Evolutionary conservation across 1,140 invertebrate species (phyloP).

Genomic region (Brachionus paranguensis): DNA sequence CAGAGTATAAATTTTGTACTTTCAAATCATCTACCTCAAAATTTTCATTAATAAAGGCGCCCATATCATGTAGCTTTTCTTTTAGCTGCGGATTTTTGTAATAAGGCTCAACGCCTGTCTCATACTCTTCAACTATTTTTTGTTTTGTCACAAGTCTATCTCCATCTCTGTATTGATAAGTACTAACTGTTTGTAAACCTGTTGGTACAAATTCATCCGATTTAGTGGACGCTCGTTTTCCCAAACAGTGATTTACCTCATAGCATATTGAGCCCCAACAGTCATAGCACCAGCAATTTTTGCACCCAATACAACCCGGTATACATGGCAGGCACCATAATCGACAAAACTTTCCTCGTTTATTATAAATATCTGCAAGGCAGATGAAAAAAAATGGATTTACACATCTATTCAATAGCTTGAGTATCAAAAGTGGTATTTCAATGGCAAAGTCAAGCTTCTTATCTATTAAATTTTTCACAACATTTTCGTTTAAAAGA

Average conservation of each 20-base stretch:
- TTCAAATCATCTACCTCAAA: background rate
- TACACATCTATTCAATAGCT: slow-evolving; percentile 9
- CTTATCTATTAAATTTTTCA: background rate
- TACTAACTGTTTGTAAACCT: slow-evolving; percentile 29
- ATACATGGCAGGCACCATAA: slow-evolving; percentile 33
- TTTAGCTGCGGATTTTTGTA: slow-evolving; percentile 31
- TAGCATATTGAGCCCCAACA: background rate
- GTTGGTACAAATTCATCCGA: slow-evolving; percentile 14
- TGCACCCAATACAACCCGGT: slow-evolving; percentile 35
- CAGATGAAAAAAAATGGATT: slow-evolving; percentile 32
- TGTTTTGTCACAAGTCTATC: slow-evolving; percentile 31
- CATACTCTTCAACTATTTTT: slow-evolving; percentile 34
- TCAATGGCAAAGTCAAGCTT: slow-evolving; percentile 32
- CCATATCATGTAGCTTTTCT: background rate
- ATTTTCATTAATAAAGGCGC: background rate
- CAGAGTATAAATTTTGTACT: background rate
- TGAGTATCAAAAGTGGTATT: slow-evolving; percentile 30
- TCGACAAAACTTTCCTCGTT: background rate
- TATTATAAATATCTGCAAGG: background rate
- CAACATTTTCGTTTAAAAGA: background rate
- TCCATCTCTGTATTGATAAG: slow-evolving; percentile 38
- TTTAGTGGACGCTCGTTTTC: background rate
- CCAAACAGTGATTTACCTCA: slow-evolving; percentile 21
- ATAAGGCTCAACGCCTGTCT: slow-evolving; percentile 23
- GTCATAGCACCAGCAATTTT: slow-evolving; percentile 33